A percentile compares a stretch with the other conserved stretches of the same genome.
phyloP scores from a whole-genome alignment of 1,140 invertebrate genomes.

The Drosophila triauraria region DNA sequence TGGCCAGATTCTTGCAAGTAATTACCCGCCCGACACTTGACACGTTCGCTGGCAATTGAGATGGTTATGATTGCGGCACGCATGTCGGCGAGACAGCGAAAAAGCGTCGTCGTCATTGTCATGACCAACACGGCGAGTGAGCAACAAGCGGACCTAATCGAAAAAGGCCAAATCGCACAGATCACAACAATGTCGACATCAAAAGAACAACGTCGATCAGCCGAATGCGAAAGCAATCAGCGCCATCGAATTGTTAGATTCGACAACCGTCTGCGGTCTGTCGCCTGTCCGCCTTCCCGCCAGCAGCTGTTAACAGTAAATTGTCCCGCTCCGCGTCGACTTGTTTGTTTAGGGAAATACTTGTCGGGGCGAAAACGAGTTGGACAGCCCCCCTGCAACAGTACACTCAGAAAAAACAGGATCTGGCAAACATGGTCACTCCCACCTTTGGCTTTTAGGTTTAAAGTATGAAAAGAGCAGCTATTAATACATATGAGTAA shows the following conservation, averaged over 20 bases:
- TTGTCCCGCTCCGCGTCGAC: conserved; percentile 29
- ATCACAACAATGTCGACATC: conserved; percentile 40
- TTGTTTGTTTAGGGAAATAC: conserved; percentile 58
- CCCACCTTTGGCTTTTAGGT: too few relatives aligned
- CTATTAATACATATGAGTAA: too few relatives aligned
- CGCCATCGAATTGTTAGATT: conserved; percentile 58
- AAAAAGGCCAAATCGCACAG: conserved; percentile 44
- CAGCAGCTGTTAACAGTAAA: conserved; percentile 57
- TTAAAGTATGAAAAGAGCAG: too few relatives aligned
- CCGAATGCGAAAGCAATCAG: conserved; percentile 55
- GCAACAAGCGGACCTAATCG: conserved; percentile 59
- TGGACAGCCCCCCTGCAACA: conserved; percentile 16
- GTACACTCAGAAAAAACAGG: conserved; percentile 11
- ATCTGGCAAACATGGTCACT: not conserved
- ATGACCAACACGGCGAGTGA: conserved; percentile 66
- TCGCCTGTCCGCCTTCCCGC: conserved; percentile 3
- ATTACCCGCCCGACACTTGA: conserved; percentile 26
- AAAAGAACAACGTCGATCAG: conserved; percentile 32
- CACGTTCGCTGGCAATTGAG: conserved; percentile 25
- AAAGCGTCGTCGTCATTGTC: conserved; percentile 54
- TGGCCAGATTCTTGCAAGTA: conserved; percentile 53
- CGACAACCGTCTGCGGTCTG: conserved; percentile 13
- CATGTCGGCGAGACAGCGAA: conserved; percentile 28
- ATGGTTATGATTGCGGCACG: conserved; percentile 34
- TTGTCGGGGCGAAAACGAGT: conserved; percentile 43